Base-by-base conservation (phyloP, 2,113 vertebrate genomes). In the Galbula dea region DNA sequence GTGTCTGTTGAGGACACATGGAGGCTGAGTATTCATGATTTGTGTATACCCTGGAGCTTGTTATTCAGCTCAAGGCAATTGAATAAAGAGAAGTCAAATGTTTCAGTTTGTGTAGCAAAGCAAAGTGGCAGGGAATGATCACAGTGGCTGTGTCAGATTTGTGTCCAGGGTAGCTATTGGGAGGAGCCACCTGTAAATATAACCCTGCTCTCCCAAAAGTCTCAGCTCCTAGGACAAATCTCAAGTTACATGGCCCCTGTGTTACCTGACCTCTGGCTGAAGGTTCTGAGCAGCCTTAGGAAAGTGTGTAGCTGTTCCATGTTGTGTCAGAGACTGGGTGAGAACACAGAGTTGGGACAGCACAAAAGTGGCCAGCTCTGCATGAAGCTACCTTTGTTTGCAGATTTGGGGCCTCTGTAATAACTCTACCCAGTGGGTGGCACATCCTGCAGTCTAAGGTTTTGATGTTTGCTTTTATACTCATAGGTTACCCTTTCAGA, bases 161-260 rank as follows among this genome's bases (percentile, higher is more conserved):
- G 22, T 19, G 11, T 19, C 34, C 10, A 24, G 26, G 20, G 10
- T 29, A 32, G 11, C 9, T 63, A 17, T 19, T 59, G 20, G 20
- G 32, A 82, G 49, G 22, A 57, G 34, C 46, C 7, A 3, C 9
- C 72, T 74, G 21, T 8, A 19, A 83, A 34, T 72, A 34, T 3
- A 36, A n/a, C 11, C 32, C 11, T 32, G 8, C 17, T 24, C 6
- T 73, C 18, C 26, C 4, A 3, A 34, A 81, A 79, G 6, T 4
- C 27, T 45, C 30, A 22, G 34, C 57, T 82, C n/a, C 34, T 75
- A 21, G 21, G 12, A 11, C 10, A 52, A 23, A 72, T 34, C 6
- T 59, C 2, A 6, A 14, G 7, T 66, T 39, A n/a, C 1, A 0
- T 3, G 4, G 5, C 45, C 10, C 11, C 26, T 90, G 32, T 21